Evolutionary conservation across 2,113 vertebrate genomes (phyloP), one percentile per base, ranked within the genome.

Genomic region (Caretta caretta): DNA sequence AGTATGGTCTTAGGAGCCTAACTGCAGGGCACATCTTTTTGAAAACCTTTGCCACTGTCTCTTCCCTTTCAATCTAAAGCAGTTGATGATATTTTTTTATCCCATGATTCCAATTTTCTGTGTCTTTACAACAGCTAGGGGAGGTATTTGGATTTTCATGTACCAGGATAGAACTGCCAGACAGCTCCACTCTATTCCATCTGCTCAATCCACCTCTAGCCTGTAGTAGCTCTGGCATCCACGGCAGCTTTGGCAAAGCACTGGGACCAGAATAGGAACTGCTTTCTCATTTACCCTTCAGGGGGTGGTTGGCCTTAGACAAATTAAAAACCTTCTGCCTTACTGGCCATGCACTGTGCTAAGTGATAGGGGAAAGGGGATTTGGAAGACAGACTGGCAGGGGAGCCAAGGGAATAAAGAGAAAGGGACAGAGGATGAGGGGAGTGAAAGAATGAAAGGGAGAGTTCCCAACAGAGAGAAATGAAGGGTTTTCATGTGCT

Each of bases 281-380:
- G 50, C 22, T 78, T 48, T 78, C 24, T 48, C 75, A 85, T 89
- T 83, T 91, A 91, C 72, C 46, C 46, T 78, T 46, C 11, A 3
- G 13, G 24, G 75, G 25, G 42, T 93, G 65, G 79, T 87, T 87
- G 80, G 88, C 76, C n/a, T 86, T 80, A 90, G 42, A 94, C 51
- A 88, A 94, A 94, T 87, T 65, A 80, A 89, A 84, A 94, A 86
- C 79, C 59, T 11, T 80, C 38, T 75, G 1, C 85, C 80, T 80
- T 91, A 76, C 56, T 90, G 42, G 8, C 20, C 89, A 29, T 42
- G n/a, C 57, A 69, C 65, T 46, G 1, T 2, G 91, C 87, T 94
- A 54, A 90, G 76, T 80, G 93, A 6, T 31, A 56, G 42, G 13
- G 87, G 42, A 89, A 56, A 89, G 20, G 46, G 1, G 65, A 79